Percentiles rank a stretch among this genome's conserved stretches.
Conservation (phyloP, 1,140 invertebrate species). For the Aphelenchoides besseyi region DNA sequence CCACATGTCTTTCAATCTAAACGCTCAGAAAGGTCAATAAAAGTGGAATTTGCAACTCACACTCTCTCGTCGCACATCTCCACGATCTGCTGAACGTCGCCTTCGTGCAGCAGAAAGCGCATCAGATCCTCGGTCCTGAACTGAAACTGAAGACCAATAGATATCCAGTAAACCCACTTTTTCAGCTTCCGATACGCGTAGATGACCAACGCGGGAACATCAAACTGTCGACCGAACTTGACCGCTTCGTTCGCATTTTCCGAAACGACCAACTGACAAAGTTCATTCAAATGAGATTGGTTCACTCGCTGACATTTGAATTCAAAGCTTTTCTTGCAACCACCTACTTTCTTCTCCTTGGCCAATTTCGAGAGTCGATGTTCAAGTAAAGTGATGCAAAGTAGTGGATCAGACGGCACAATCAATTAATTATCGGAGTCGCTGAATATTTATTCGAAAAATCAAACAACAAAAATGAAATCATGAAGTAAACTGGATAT, state of each 20-base stretch:
- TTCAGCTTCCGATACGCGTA: constrained; percentile 19
- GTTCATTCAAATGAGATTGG: constrained; percentile 1
- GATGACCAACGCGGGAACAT: constrained; percentile 42
- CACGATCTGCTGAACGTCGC: constrained; percentile 49
- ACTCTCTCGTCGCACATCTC: constrained; percentile 47
- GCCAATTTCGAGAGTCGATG: constrained; percentile 20
- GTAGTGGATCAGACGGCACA: constrained; percentile 18
- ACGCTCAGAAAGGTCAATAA: constrained; percentile 23
- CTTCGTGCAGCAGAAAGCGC: constrained; percentile 49
- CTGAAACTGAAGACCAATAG: constrained; percentile 16
- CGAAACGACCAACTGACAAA: constrained; percentile 21
- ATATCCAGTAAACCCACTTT: not conserved
- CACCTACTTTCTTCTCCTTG: constrained; percentile 17
- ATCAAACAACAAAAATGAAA: too few species aligned
- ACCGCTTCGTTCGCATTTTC: constrained; percentile 40
- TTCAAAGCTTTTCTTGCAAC: not conserved
- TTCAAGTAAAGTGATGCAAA: constrained; percentile 32
- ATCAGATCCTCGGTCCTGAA: constrained; percentile 43
- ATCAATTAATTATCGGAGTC: constrained; percentile 12
- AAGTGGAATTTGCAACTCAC: constrained; percentile 33
- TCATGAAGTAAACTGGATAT: too few species aligned
- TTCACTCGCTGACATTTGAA: too few species aligned
- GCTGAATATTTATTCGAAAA: constrained; percentile 32
- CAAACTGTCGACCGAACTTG: constrained; percentile 37
- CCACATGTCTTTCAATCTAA: constrained; percentile 52